Conservation (phyloP, 2,113 vertebrate genomes). For the Catharus minimus region DNA sequence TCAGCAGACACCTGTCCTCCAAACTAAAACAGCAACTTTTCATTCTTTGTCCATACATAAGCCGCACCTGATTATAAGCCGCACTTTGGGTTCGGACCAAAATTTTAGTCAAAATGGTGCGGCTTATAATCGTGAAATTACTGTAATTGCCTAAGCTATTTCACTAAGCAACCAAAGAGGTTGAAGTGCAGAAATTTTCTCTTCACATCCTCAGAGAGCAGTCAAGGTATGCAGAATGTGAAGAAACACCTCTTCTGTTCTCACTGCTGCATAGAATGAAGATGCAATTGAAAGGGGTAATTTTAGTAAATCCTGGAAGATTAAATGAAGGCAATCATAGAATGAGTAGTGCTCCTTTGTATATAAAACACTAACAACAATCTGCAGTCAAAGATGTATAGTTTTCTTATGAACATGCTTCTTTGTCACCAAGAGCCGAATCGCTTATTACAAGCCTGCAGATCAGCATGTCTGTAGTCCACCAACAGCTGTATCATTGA, state of each 20-base stretch:
- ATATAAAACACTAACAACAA: constrained; percentile 44
- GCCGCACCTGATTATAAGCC: no score
- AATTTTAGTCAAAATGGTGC: no score
- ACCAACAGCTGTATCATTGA: constrained; percentile 32
- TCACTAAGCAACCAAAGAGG: not conserved
- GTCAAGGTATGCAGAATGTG: not conserved
- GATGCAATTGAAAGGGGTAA: not conserved
- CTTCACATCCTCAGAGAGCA: not conserved
- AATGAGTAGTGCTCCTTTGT: constrained; percentile 41
- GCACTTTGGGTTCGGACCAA: no score
- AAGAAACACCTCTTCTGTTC: constrained; percentile 22
- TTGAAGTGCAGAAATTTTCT: not conserved
- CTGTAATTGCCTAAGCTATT: constrained; percentile 2
- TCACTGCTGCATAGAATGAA: constrained; percentile 18
- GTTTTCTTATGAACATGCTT: not conserved
- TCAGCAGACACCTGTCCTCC: no score
- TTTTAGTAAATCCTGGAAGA: constrained; percentile 39
- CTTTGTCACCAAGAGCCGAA: not conserved
- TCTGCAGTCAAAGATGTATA: constrained; percentile 35
- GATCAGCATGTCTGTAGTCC: constrained; percentile 47
- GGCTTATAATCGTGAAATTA: no score
- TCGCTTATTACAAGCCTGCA: constrained; percentile 25
- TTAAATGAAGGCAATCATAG: constrained; percentile 41
- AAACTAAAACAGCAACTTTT: no score
- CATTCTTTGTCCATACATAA: no score